phyloP scores from a whole-genome alignment of 2,113 vertebrate genomes.

The Peromyscus californicus region DNA sequence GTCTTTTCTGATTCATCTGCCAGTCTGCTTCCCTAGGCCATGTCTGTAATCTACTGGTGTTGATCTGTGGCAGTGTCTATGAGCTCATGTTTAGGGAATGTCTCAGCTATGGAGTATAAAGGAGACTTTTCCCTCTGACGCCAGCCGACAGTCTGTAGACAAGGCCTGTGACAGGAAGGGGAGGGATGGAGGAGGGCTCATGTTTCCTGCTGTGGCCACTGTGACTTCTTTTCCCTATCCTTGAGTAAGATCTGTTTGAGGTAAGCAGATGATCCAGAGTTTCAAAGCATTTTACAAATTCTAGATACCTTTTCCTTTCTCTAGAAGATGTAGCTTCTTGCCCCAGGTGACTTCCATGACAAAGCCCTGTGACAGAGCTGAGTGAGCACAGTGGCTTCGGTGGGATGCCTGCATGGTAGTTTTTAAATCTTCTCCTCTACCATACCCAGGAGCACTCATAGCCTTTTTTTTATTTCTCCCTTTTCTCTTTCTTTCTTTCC shows the following conservation, averaged over 20 bases:
- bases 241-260: not conserved
- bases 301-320: not conserved
- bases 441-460: not conserved
- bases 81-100: not conserved
- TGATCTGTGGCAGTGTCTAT: not conserved
- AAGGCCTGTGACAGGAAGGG: not conserved
- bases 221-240: not conserved
- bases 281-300: slow-evolving; percentile 38
- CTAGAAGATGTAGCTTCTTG: not conserved
- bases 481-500: no score
- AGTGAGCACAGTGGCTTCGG: not conserved
- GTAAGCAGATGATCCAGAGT: not conserved
- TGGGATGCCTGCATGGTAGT: not conserved
- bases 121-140: not conserved
- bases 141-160: not conserved
- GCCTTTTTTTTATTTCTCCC: not conserved
- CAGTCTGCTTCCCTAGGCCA: not conserved
- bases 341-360: not conserved
- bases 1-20: not conserved
- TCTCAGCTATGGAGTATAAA: not conserved
- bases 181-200: not conserved
- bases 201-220: not conserved
- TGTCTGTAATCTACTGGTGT: not conserved
- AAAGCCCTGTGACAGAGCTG: not conserved
- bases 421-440: not conserved